These are phyloP conservation scores for Lepidotrigona ventralis DNA, from an alignment of 1,140 invertebrate genomes.

Conservation along the genomic window DNA sequence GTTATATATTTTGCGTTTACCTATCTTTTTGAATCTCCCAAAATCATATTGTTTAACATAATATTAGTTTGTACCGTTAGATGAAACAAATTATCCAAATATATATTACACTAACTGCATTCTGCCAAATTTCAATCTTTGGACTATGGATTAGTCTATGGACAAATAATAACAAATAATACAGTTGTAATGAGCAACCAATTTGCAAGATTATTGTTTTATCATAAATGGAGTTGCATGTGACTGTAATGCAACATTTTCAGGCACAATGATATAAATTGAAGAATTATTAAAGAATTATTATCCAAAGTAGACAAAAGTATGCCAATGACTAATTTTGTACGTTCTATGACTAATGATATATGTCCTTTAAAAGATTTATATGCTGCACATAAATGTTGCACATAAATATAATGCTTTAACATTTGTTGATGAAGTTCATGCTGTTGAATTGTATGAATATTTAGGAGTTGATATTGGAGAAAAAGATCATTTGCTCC, in stretches of 20 bases:
- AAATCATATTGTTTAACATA: no score
- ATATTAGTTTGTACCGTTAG: no score
- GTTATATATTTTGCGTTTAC: no score
- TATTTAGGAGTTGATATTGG: conserved; percentile 96
- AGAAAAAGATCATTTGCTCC: conserved; percentile 90
- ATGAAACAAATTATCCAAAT: no score
- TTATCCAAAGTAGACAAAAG: conserved; percentile 87
- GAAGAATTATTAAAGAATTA: conserved; percentile 84
- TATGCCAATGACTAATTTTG: conserved; percentile 98
- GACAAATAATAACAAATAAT: no score
- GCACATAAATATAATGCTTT: conserved; percentile 95
- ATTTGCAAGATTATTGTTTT: no score
- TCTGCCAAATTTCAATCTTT: no score
- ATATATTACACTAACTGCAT: no score
- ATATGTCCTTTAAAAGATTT: conserved; percentile 95
- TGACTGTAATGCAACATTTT: conserved; percentile 85
- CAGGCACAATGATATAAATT: conserved; percentile 92
- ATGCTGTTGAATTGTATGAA: conserved; percentile 98
- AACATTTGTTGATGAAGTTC: conserved; percentile 98
- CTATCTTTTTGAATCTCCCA: no score
- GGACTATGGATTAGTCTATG: no score
- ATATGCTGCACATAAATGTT: conserved; percentile 84
- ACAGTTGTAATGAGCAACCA: no score
- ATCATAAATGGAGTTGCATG: no score
- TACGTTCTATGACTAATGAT: conserved; percentile 99